These are phyloP conservation scores for Bombycilla garrulus DNA, from an alignment of 2,113 vertebrate species.

Conservation along the genomic window DNA sequence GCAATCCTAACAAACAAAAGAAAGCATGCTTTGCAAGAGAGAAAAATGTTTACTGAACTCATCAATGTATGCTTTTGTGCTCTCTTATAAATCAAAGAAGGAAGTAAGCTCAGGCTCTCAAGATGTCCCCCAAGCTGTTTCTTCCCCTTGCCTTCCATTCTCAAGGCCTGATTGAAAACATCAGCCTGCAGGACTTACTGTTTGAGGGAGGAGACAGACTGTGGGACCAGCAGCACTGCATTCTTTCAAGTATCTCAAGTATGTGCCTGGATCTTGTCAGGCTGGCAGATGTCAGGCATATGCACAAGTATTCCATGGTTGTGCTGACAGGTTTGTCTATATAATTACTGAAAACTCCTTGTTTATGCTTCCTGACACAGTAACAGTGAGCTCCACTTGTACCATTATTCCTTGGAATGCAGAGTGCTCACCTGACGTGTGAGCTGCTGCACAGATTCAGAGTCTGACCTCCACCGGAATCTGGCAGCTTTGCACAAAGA, in stretches of 20 bases:
- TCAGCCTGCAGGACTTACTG: neutral
- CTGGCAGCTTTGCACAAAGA: neutral
- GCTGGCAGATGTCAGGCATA: conserved; percentile 9
- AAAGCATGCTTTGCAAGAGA: neutral
- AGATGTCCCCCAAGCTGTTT: neutral
- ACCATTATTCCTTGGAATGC: neutral
- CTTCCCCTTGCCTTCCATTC: neutral
- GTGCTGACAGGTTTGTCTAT: neutral
- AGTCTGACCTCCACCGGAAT: neutral
- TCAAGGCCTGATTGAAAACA: neutral
- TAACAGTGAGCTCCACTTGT: neutral
- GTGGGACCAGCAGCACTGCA: neutral
- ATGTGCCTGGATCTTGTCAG: conserved; percentile 18
- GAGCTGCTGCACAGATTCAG: neutral
- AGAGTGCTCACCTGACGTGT: neutral
- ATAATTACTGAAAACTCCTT: neutral
- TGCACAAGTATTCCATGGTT: neutral
- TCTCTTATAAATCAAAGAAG: neutral
- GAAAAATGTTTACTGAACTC: neutral
- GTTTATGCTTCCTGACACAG: neutral
- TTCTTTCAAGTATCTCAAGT: neutral
- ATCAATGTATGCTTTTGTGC: neutral
- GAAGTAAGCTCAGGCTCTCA: neutral
- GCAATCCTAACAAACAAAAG: neutral
- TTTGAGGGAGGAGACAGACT: neutral